Conservation (phyloP, 2,888 invertebrate species). For the Hirtodrosophila alboralis region DNA sequence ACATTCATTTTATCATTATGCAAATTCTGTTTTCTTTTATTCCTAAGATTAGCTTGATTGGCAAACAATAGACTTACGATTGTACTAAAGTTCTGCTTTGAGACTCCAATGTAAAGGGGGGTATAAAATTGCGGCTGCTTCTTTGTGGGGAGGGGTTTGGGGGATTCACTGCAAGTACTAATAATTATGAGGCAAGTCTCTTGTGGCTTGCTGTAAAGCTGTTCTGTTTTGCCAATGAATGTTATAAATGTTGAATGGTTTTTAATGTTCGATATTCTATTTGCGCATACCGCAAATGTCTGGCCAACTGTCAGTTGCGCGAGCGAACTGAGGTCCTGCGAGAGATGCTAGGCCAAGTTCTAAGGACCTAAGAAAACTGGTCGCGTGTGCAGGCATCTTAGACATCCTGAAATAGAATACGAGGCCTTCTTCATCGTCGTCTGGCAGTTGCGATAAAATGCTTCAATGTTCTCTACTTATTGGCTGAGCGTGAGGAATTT, state of each 20-base stretch:
- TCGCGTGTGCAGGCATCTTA: constrained; percentile 68
- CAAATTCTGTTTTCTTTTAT: no score
- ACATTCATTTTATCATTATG: no score
- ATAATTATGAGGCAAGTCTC: not conserved
- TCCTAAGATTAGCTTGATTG: no score
- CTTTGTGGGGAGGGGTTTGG: no score
- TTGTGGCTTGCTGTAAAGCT: constrained; percentile 4
- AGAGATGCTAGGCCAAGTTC: constrained; percentile 10
- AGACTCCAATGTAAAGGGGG: no score
- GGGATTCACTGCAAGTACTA: no score
- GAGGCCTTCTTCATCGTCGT: constrained; percentile 40
- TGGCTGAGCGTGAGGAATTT: constrained; percentile 82
- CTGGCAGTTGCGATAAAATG: constrained; percentile 70
- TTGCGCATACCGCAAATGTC: constrained; percentile 64
- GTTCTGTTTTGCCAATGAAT: constrained; percentile 33
- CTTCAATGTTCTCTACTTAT: constrained; percentile 76
- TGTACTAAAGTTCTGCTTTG: no score
- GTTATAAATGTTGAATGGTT: constrained; percentile 62
- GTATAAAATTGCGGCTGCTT: no score
- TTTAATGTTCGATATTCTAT: constrained; percentile 51
- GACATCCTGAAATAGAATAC: constrained; percentile 43
- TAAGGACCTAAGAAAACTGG: constrained; percentile 64
- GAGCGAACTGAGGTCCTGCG: no score
- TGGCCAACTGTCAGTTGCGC: constrained; percentile 1
- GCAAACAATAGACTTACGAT: no score